These are phyloP conservation scores for Ornithoptera priamus DNA, from an alignment of 2,888 invertebrate genomes.

Conservation along the genomic window DNA sequence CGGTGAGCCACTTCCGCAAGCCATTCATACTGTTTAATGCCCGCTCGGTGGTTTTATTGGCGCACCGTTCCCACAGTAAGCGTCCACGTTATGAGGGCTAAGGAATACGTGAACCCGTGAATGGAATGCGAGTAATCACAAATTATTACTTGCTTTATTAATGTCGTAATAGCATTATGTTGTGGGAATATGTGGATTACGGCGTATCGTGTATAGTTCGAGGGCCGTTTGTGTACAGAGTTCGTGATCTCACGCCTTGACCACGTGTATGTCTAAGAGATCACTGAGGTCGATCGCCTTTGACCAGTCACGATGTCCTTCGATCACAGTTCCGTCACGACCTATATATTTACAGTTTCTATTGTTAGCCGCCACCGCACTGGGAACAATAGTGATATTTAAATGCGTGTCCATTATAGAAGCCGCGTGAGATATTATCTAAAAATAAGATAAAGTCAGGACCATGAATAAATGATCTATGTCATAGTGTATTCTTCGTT, in stretches of 20 bases:
- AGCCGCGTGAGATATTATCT: slow-evolving; percentile 15
- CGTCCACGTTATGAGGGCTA: slow-evolving; percentile 29
- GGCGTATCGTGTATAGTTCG: slow-evolving; percentile 1
- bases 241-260: slow-evolving; percentile 47
- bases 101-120: slow-evolving; percentile 21
- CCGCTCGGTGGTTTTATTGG: slow-evolving; percentile 35
- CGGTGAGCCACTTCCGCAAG: slow-evolving; percentile 50
- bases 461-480: neutral
- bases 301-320: slow-evolving; percentile 68
- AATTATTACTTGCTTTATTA: slow-evolving; percentile 18
- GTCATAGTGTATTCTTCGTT: slow-evolving; percentile 31
- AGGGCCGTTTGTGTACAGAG: slow-evolving; percentile 19
- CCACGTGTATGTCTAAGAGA: slow-evolving; percentile 56
- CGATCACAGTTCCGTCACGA: slow-evolving; percentile 63
- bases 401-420: slow-evolving; percentile 37
- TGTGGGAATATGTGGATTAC: slow-evolving; percentile 8
- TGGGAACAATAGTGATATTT: slow-evolving; percentile 37
- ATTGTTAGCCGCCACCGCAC: slow-evolving; percentile 53
- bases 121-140: slow-evolving; percentile 27
- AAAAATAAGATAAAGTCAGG: slow-evolving; percentile 44
- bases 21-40: slow-evolving; percentile 43
- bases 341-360: slow-evolving; percentile 70
- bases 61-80: slow-evolving; percentile 35
- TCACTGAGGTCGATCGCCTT: slow-evolving; percentile 67
- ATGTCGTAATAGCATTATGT: slow-evolving; percentile 15